Percentiles rank a stretch among this genome's conserved stretches.
Conservation (phyloP, 1,140 invertebrate species). For the Saxidomus purpurata region DNA sequence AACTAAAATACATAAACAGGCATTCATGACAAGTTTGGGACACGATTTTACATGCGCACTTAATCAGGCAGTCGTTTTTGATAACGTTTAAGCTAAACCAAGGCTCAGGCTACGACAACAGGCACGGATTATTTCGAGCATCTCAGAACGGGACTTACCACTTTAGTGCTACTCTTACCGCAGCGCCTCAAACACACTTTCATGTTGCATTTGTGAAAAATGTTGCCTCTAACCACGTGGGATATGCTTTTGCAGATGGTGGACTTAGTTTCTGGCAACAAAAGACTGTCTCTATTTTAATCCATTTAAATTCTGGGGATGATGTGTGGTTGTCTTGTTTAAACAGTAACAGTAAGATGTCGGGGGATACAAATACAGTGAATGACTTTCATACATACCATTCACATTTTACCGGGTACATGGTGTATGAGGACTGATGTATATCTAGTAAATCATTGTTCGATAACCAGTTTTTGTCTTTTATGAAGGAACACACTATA, state of each 20-base stretch:
- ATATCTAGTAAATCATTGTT: no score
- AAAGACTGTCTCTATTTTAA: not conserved
- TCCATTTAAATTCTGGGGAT: constrained; percentile 3
- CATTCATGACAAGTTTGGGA: not conserved
- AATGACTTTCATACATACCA: not conserved
- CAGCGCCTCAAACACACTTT: not conserved
- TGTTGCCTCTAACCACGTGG: not conserved
- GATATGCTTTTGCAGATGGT: not conserved
- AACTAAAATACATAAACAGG: not conserved
- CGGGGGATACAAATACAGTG: not conserved
- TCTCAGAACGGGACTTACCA: constrained; percentile 29
- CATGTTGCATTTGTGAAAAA: constrained; percentile 20
- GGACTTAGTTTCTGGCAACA: not conserved
- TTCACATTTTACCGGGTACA: constrained; percentile 16
- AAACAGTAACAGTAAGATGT: not conserved
- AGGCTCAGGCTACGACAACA: not conserved
- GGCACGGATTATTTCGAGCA: not conserved
- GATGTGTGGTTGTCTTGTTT: constrained; percentile 15
- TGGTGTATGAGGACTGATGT: not conserved
- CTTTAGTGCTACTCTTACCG: not conserved
- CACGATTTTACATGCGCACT: not conserved
- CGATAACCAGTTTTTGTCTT: no score
- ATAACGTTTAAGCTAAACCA: not conserved
- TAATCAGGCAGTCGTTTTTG: not conserved
- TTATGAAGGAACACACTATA: no score